Conservation (phyloP, 2,888 invertebrate species). For the Oxystoma pomonae region DNA sequence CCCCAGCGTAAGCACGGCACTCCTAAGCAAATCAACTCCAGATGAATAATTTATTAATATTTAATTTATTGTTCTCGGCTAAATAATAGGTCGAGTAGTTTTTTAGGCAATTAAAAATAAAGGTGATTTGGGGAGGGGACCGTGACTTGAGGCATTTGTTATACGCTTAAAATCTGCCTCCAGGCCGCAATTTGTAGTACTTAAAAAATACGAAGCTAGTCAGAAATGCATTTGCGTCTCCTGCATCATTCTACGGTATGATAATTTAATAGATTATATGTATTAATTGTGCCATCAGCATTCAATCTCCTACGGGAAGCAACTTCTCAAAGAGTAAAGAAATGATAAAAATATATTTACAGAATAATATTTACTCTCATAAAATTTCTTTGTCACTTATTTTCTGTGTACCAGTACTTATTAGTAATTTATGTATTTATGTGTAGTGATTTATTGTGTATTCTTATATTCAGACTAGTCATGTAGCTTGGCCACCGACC, state of each 20-base stretch:
- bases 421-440: constrained; percentile 42
- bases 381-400: constrained; percentile 22
- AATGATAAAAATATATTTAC: constrained; percentile 23
- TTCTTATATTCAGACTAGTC: constrained; percentile 43
- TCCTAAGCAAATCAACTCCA: constrained; percentile 14
- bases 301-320: constrained; percentile 24
- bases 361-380: constrained; percentile 30
- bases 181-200: constrained; percentile 39
- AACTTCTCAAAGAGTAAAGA: constrained; percentile 30
- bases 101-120: constrained; percentile 29
- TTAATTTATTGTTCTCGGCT: constrained; percentile 26
- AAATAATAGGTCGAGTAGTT: constrained; percentile 2
- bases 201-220: constrained; percentile 50
- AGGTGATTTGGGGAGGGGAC: constrained; percentile 26
- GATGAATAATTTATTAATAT: constrained; percentile 29
- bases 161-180: constrained; percentile 33
- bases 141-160: constrained; percentile 30
- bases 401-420: constrained; percentile 29
- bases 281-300: constrained; percentile 42
- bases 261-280: constrained; percentile 37
- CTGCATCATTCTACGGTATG: constrained; percentile 43
- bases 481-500: constrained; percentile 36
- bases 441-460: constrained; percentile 47
- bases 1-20: constrained; percentile 32
- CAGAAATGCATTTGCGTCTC: constrained; percentile 49